Percentiles rank a stretch among this genome's conserved stretches.
Evolutionary conservation across 1,140 invertebrate species (phyloP).

Genomic region (Hylyphantes graminicola): DNA sequence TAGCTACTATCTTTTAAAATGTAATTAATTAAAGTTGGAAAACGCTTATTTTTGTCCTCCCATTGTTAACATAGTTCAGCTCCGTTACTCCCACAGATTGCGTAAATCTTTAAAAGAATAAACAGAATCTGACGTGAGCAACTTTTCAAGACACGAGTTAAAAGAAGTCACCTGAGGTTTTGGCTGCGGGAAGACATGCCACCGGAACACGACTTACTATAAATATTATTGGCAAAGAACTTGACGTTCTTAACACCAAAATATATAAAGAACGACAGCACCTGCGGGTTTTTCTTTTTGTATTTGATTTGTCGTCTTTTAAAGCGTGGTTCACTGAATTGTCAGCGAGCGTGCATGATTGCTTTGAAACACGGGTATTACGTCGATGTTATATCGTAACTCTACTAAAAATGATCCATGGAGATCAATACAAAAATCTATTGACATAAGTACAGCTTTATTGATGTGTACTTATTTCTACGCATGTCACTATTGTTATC

Average conservation of each 20-base stretch:
- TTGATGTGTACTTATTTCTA: no score
- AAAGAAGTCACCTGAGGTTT: slow-evolving; percentile 42
- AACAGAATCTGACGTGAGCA: slow-evolving; percentile 25
- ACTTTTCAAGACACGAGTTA: slow-evolving; percentile 7
- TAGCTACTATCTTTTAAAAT: no score
- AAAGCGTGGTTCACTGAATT: no score
- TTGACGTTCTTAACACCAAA: slow-evolving; percentile 24
- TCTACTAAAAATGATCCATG: no score
- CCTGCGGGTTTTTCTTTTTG: slow-evolving; percentile 8
- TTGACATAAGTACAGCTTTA: no score
- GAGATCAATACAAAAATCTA: no score
- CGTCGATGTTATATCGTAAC: no score
- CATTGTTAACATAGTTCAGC: slow-evolving; percentile 8
- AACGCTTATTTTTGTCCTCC: neutral
- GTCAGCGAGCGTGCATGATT: no score
- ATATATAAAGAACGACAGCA: slow-evolving; percentile 48
- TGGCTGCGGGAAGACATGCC: slow-evolving; percentile 39
- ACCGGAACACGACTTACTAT: slow-evolving; percentile 39
- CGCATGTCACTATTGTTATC: no score
- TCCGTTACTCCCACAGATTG: slow-evolving; percentile 6
- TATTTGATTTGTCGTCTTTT: slow-evolving; percentile 8
- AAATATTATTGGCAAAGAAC: slow-evolving; percentile 58
- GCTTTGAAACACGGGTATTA: no score
- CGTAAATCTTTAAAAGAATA: slow-evolving; percentile 15
- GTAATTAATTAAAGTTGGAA: no score